Conservation (phyloP, 2,113 vertebrate species). For the Salvator merianae region DNA sequence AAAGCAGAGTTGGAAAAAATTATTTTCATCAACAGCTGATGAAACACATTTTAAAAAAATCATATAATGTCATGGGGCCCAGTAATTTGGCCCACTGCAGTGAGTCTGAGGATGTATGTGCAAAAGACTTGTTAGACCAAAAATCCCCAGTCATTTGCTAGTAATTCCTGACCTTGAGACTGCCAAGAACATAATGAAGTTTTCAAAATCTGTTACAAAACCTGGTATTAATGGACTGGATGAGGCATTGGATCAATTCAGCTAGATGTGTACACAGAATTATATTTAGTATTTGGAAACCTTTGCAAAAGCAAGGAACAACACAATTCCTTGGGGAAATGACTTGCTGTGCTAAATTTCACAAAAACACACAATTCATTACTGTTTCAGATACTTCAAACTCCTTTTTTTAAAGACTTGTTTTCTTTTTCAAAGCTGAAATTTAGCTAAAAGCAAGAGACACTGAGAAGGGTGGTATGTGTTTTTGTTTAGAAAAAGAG, state of each 20-base stretch:
- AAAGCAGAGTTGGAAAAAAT: conserved; percentile 1
- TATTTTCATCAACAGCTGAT: background rate
- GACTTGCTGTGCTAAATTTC: too few species aligned
- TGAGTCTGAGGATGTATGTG: background rate
- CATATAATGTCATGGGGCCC: background rate
- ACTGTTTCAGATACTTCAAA: background rate
- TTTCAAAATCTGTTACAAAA: too few species aligned
- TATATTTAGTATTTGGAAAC: background rate
- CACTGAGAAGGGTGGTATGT: background rate
- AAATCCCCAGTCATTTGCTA: background rate
- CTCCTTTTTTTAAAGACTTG: rapidly evolving
- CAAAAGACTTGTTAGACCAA: background rate
- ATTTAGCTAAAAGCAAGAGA: background rate
- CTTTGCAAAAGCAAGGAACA: background rate
- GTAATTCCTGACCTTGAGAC: background rate
- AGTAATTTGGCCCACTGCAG: background rate
- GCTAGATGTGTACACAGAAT: background rate
- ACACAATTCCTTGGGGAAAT: background rate
- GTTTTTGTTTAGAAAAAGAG: conserved; percentile 1
- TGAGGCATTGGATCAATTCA: too few species aligned
- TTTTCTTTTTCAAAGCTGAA: background rate
- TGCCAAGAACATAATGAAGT: too few species aligned
- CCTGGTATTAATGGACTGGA: too few species aligned
- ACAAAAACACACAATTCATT: rapidly evolving
- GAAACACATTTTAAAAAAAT: background rate